Conservation (phyloP, 1,140 invertebrate species). For the Wasmannia auropunctata region DNA sequence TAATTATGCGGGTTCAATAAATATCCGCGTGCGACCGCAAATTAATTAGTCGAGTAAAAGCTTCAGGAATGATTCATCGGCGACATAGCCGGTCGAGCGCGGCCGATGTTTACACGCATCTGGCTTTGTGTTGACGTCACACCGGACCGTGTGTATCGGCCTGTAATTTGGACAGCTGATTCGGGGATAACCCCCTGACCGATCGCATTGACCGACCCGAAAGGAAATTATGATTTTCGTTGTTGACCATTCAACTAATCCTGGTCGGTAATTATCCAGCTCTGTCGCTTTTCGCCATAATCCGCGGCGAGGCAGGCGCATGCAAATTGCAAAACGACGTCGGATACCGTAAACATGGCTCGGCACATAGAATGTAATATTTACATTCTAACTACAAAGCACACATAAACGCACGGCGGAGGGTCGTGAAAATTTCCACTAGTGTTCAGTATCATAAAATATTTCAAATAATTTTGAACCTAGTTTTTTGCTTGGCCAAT, state of each 20-base stretch:
- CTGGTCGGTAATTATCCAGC: constrained; percentile 33
- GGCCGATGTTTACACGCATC: constrained; percentile 56
- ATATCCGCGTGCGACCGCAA: constrained; percentile 28
- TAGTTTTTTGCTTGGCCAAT: neutral
- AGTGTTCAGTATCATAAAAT: neutral
- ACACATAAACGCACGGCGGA: neutral
- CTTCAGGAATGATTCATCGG: constrained; percentile 54
- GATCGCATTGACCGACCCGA: constrained; percentile 47
- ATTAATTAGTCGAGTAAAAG: constrained; percentile 58
- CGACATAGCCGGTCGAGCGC: constrained; percentile 36
- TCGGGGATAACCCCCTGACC: constrained; percentile 46
- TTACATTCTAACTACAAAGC: neutral
- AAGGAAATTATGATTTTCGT: constrained; percentile 66
- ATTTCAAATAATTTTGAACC: neutral
- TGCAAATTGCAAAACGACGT: constrained; percentile 38
- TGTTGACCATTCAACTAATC: constrained; percentile 46
- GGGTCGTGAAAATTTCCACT: neutral
- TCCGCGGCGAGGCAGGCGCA: neutral
- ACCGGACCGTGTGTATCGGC: constrained; percentile 21
- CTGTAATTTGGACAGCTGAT: constrained; percentile 57
- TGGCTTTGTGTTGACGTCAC: constrained; percentile 28
- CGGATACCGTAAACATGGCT: neutral
- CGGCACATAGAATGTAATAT: neutral
- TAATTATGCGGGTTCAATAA: constrained; percentile 10
- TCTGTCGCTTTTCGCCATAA: constrained; percentile 43